Conservation (phyloP, 2,888 invertebrate species). For the Gandaritis pyraliata region DNA sequence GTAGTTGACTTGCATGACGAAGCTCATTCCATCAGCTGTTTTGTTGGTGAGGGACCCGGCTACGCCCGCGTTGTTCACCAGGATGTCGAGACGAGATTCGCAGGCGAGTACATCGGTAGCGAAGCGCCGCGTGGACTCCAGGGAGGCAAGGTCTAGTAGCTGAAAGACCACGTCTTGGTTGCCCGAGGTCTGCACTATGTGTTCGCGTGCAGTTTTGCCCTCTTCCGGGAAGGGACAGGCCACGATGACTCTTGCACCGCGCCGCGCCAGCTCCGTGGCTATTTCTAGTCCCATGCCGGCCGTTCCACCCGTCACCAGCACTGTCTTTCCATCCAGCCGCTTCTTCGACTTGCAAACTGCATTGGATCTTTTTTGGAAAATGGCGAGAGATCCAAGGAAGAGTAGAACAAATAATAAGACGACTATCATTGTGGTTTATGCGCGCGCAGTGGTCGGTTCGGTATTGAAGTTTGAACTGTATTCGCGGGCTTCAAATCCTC, state of each 20-base stretch:
- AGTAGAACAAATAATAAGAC: conserved; percentile 10
- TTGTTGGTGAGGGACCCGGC: conserved; percentile 66
- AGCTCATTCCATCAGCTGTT: conserved; percentile 91
- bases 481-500: neutral
- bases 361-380: conserved; percentile 31
- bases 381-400: conserved; percentile 9
- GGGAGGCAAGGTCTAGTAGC: conserved; percentile 88
- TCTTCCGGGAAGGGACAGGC: conserved; percentile 65
- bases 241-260: conserved; percentile 65
- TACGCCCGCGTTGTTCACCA: conserved; percentile 95
- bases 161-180: conserved; percentile 87
- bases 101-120: conserved; percentile 88
- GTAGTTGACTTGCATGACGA: conserved; percentile 95
- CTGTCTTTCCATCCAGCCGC: conserved; percentile 53
- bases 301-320: conserved; percentile 66
- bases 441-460: conserved; percentile 5
- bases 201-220: conserved; percentile 71
- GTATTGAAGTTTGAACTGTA: neutral
- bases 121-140: conserved; percentile 90
- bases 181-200: conserved; percentile 84
- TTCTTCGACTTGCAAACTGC: conserved; percentile 49
- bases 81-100: conserved; percentile 89
- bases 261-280: conserved; percentile 59
- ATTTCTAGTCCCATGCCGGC: conserved; percentile 65
- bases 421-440: conserved; percentile 16